A percentile compares a stretch with the other conserved stretches of the same genome.
Evolutionary conservation across 2,113 vertebrate species (phyloP).

Genomic region (Brachionichthys hirsutus): DNA sequence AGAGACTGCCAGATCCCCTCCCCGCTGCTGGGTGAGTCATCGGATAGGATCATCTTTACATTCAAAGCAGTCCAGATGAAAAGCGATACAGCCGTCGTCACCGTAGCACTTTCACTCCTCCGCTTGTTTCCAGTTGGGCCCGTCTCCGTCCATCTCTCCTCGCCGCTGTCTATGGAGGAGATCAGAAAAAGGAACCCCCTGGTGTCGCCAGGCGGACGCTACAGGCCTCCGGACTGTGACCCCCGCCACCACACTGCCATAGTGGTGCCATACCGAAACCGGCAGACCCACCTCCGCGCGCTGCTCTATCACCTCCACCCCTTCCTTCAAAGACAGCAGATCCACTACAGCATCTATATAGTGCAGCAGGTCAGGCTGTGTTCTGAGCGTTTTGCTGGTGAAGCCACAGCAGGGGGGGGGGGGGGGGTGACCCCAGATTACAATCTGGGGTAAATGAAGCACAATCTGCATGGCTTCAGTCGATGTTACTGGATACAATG

Average conservation of each 20-base stretch:
- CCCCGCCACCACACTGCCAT: conserved; percentile 87
- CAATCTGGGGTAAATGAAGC: background rate
- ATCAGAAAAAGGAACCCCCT: conserved; percentile 85
- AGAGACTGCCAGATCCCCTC: conserved; percentile 85
- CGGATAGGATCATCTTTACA: background rate
- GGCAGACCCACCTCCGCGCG: conserved; percentile 87
- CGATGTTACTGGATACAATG: background rate
- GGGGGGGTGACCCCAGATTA: background rate
- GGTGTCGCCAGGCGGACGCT: conserved; percentile 83
- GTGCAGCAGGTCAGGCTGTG: conserved; percentile 87
- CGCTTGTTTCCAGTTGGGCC: conserved; percentile 83
- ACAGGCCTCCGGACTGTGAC: conserved; percentile 84
- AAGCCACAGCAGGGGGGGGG: background rate
- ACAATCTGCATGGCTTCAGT: background rate
- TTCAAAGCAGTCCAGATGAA: too few relatives aligned
- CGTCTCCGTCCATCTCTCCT: conserved; percentile 83
- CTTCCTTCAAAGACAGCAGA: conserved; percentile 93
- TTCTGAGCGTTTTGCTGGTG: background rate
- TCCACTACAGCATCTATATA: conserved; percentile 93
- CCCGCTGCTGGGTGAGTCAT: conserved; percentile 83
- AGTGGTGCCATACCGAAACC: conserved; percentile 91
- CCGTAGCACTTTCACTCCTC: too few relatives aligned
- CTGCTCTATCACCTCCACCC: conserved; percentile 97
- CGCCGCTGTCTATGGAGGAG: conserved; percentile 81
- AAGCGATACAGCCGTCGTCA: too few relatives aligned